Evolutionary conservation across 2,888 invertebrate species (phyloP).

Genomic region (Sialis fuliginosa): DNA sequence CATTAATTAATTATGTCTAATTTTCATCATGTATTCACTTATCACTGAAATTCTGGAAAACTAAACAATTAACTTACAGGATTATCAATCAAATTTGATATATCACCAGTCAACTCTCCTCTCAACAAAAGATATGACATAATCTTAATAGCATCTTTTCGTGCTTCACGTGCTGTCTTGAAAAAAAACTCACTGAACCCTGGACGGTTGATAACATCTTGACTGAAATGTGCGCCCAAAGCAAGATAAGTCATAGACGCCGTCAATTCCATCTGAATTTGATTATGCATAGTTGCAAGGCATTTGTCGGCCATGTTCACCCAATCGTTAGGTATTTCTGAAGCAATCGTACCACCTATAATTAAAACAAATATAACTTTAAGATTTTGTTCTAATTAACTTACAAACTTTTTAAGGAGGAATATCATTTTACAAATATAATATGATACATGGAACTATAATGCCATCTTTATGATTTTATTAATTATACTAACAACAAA

Average conservation of each 20-base stretch:
- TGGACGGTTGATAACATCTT: conserved; percentile 59
- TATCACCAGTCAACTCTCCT: conserved; percentile 48
- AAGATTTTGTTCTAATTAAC: no score
- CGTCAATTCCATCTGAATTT: conserved; percentile 60
- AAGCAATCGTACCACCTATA: conserved; percentile 37
- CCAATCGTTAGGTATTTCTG: conserved; percentile 42
- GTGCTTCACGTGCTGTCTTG: conserved; percentile 68
- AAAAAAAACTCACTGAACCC: conserved; percentile 80
- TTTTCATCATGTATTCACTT: no score
- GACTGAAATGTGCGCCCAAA: conserved; percentile 73
- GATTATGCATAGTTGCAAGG: conserved; percentile 39
- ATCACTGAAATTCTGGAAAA: no score
- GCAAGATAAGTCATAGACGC: conserved; percentile 71
- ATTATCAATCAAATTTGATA: conserved; percentile 31
- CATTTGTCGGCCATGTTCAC: conserved; percentile 48
- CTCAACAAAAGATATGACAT: conserved; percentile 79
- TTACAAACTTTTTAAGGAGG: no score
- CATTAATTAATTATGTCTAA: no score
- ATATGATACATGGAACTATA: no score
- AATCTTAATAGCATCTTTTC: conserved; percentile 73
- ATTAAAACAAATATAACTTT: not conserved
- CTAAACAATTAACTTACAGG: no score
- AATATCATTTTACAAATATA: no score
- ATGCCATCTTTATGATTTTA: no score
- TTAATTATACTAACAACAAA: no score